Percentiles rank a stretch among this genome's conserved stretches.
These are phyloP conservation scores for Dolichallabes microphthalmus DNA, from an alignment of 2,113 vertebrate species.

Conservation along the genomic window DNA sequence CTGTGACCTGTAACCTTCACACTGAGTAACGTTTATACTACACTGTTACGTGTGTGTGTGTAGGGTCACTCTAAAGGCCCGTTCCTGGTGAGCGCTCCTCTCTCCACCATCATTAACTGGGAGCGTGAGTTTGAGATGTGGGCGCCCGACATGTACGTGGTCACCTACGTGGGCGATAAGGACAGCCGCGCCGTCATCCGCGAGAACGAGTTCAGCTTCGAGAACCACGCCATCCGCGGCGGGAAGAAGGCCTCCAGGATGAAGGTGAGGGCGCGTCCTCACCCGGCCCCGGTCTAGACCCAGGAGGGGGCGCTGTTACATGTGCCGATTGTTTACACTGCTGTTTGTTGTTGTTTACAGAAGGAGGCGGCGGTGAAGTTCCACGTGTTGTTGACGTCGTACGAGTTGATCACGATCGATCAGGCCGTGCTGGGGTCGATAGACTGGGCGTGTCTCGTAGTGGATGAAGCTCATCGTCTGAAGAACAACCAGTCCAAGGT, in stretches of 20 bases:
- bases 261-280: slow-evolving; percentile 76
- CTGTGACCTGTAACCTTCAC: neutral
- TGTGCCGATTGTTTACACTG: neutral
- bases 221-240: slow-evolving; percentile 92
- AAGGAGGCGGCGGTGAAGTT: slow-evolving; percentile 96
- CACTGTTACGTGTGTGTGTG: neutral
- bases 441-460: slow-evolving; percentile 95
- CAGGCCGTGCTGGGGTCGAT: slow-evolving; percentile 95
- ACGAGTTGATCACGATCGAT: slow-evolving; percentile 94
- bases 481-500: slow-evolving; percentile 99
- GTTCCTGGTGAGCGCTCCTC: slow-evolving; percentile 93
- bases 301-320: neutral
- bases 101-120: slow-evolving; percentile 99
- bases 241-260: slow-evolving; percentile 95
- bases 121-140: slow-evolving; percentile 98
- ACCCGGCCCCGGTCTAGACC: neutral
- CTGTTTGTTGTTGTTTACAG: slow-evolving; percentile 64
- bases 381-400: slow-evolving; percentile 91
- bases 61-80: slow-evolving; percentile 97
- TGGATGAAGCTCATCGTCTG: slow-evolving; percentile 94
- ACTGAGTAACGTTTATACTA: neutral
- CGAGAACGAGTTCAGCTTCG: slow-evolving; percentile 96
- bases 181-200: slow-evolving; percentile 96
- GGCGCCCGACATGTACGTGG: slow-evolving; percentile 98
- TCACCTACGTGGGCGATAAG: slow-evolving; percentile 94